Conservation (phyloP, 2,888 invertebrate genomes). For the Ormyrus rosae region DNA sequence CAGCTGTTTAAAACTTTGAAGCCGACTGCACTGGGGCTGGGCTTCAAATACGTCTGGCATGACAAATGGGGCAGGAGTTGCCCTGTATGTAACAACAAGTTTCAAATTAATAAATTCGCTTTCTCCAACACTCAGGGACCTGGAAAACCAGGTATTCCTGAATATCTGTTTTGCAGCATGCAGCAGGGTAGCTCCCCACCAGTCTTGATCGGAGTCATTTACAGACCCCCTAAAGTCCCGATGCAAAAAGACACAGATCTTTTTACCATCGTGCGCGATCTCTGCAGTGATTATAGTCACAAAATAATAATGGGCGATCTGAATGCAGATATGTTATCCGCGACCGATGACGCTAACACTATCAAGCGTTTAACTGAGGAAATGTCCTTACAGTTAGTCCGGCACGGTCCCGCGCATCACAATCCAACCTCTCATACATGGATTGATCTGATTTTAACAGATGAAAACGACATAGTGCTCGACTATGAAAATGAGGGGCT, state of each 20-base stretch:
- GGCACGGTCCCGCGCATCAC: neutral
- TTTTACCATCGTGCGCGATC: neutral
- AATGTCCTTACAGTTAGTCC: neutral
- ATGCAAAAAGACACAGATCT: neutral
- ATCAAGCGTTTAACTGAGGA: neutral
- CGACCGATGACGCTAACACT: neutral
- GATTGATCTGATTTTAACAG: neutral
- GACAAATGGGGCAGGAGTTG: too few species aligned
- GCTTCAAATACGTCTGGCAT: too few species aligned
- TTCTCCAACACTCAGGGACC: too few species aligned
- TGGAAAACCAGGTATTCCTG: neutral
- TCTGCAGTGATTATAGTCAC: neutral
- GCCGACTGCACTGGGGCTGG: too few species aligned
- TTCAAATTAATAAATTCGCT: too few species aligned
- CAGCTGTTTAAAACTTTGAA: too few species aligned
- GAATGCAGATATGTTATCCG: neutral
- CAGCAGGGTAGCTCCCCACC: neutral
- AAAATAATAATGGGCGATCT: neutral
- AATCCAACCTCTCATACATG: neutral
- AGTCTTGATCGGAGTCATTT: neutral
- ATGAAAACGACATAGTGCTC: neutral
- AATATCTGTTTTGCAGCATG: neutral
- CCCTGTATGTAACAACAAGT: too few species aligned
- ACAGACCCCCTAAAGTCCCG: neutral
- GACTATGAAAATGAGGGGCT: neutral